These are phyloP conservation scores for Rhyzopertha dominica DNA, from an alignment of 1,140 invertebrate species.

Conservation along the genomic window DNA sequence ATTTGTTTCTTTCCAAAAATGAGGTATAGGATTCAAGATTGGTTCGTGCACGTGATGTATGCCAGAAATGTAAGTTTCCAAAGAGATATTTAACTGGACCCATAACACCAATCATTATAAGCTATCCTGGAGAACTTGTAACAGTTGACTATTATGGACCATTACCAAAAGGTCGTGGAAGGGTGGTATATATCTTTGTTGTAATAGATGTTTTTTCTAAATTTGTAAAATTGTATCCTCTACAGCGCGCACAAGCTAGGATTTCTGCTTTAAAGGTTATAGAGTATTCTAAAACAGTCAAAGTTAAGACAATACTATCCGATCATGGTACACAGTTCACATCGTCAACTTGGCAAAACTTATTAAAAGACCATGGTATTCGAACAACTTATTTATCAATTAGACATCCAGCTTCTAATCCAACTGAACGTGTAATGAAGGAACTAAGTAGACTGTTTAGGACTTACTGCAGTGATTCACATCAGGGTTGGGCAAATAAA, in stretches of 20 bases:
- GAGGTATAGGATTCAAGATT: conserved; percentile 17
- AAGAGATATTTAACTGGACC: background rate
- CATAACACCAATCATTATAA: conserved; percentile 11
- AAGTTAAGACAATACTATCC: conserved; percentile 16
- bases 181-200: conserved; percentile 28
- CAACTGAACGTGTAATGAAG: conserved; percentile 28
- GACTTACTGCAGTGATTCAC: conserved; percentile 24
- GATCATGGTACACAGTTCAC: conserved; percentile 28
- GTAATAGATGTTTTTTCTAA: conserved; percentile 37
- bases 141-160: conserved; percentile 35
- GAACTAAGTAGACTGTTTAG: conserved; percentile 33
- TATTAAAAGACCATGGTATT: conserved; percentile 21
- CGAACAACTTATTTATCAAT: conserved; percentile 26
- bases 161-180: conserved; percentile 23
- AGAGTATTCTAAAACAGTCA: conserved; percentile 15
- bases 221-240: conserved; percentile 32
- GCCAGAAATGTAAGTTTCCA: conserved; percentile 15
- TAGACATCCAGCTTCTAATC: conserved; percentile 33
- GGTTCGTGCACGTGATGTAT: conserved; percentile 21
- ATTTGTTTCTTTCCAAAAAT: conserved; percentile 34
- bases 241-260: conserved; percentile 27
- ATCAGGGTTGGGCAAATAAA: conserved; percentile 23
- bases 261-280: conserved; percentile 14
- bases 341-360: conserved; percentile 9
- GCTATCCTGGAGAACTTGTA: conserved; percentile 27